Base-by-base conservation (phyloP, 2,888 invertebrate genomes). In the Drosophila formosana region DNA sequence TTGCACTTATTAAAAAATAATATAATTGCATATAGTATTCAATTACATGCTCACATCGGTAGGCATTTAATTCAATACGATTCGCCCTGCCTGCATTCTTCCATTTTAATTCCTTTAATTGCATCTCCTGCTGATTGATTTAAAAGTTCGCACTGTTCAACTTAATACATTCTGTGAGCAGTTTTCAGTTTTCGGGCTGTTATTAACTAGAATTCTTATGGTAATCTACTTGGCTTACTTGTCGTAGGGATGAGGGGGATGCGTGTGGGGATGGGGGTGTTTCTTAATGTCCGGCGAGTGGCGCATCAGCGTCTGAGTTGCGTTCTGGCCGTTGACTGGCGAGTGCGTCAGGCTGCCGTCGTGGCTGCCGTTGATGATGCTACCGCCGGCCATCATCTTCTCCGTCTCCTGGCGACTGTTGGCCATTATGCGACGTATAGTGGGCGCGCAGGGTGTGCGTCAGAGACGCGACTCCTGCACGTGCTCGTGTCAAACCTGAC, bases 401-500 rank as follows among this genome's bases (percentile, higher is more conserved):
- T 92, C 92, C 52, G 92, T 92, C 84, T 92, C 92, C 75, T 92
- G 92, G 60, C 92, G 91, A 53, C 92, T 92, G 75, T 92, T 92
- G 73, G 92, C 92, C 92, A 92, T 92, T 74, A 92, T 92, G 55
- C 92, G 89, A 64, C 92, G 90, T 79, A 92, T 92, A 65, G 92
- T 92, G 72, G 92, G 92, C 69, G 92, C 92, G 91, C 92, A 92
- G 90, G 92, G 92, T 86, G 92, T 92, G 77, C 92, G 92, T 92
- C 92, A 92, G 81, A 92, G 92, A 70, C 92, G 91, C 93, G 93
- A 94, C 93, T 94, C 84, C 93, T 94, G 94, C 93, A 94, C 94
- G 86, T 92, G 92, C 91, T 93, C 93, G 93, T 94, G 95, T 96
- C 96, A 97, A 93, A 97, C 97, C 92, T 97, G 97, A 80, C 96